Evolutionary conservation across 2,888 invertebrate species (phyloP).

Genomic region (Caenorhabditis sp.): DNA sequence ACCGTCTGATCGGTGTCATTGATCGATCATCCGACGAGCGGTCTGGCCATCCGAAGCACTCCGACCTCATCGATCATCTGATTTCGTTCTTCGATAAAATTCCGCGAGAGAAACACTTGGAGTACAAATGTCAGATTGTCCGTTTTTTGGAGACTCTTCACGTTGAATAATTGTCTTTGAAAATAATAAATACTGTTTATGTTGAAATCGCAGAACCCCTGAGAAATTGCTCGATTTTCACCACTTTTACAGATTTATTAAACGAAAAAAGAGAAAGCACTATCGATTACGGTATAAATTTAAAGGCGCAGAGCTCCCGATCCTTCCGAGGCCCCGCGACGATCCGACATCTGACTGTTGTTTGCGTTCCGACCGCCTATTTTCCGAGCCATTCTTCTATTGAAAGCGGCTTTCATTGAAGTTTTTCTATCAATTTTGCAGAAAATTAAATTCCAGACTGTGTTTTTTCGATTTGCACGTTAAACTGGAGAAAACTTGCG

Average conservation of each 20-base stretch:
- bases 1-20: constrained; percentile 33
- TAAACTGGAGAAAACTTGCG: not conserved
- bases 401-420: no score
- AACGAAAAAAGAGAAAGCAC: no score
- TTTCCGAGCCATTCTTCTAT: no score
- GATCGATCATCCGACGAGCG: constrained; percentile 7
- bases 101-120: constrained; percentile 32
- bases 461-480: not conserved
- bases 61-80: constrained; percentile 38
- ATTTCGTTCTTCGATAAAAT: constrained; percentile 21
- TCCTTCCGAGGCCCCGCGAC: no score
- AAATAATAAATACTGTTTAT: not conserved
- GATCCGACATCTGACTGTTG: no score
- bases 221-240: no score
- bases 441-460: no score
- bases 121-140: constrained; percentile 30
- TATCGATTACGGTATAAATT: no score
- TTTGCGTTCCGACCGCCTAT: no score
- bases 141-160: constrained; percentile 19
- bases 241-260: no score
- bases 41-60: not conserved
- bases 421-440: not conserved
- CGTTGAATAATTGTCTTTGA: not conserved
- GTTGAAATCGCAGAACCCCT: no score
- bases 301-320: no score